Base-by-base conservation (phyloP, 2,888 invertebrate species). In the Fabriciana adippe region DNA sequence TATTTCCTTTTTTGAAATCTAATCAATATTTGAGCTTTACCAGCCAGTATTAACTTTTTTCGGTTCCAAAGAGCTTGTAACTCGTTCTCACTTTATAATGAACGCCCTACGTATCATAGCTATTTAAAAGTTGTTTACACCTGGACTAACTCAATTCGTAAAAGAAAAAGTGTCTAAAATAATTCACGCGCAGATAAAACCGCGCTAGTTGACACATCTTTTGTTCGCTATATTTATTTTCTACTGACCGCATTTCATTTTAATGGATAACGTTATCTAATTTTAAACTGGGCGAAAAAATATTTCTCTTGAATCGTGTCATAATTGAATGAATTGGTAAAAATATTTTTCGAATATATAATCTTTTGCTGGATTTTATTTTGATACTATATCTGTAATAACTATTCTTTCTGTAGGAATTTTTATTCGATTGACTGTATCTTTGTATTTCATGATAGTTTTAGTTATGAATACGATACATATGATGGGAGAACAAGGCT, bases 181-280 rank as follows among this genome's bases (percentile, higher is more conserved):
- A 48, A 57, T 71, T 50, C n/a, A 59, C 65, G 47, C 21, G 47
- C 47, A 41, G 79, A 78, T 76, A 73, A 70, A 77, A 68, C 76
- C 41, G 47, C 50, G 45, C 55, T 75, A 78, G 79, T 78, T 79
- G 76, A 74, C 75, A 75, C 76, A 74, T 76, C 73, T 77, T 66
- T 82, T 79, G 78, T 78, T 75, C 73, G 74, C 75, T 72, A 79
- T 78, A 81, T 84, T 80, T 78, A 76, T 79, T 76, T 71, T 72
- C 73, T 74, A 73, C 73, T 82, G 82, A 79, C 82, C 84, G 82
- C 81, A 77, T 81, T 81, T 61, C 63, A 74, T 75, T 77, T 78
- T 78, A 81, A 81, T 78, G 76, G 68, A 72, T 66, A 73, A 70
- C 67, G 55, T 67, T 70, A 66, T 74, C 72, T 75, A 72, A 70